These are phyloP conservation scores for Saimiri boliviensis DNA, from an alignment of 2,113 vertebrate species.

Conservation along the genomic window DNA sequence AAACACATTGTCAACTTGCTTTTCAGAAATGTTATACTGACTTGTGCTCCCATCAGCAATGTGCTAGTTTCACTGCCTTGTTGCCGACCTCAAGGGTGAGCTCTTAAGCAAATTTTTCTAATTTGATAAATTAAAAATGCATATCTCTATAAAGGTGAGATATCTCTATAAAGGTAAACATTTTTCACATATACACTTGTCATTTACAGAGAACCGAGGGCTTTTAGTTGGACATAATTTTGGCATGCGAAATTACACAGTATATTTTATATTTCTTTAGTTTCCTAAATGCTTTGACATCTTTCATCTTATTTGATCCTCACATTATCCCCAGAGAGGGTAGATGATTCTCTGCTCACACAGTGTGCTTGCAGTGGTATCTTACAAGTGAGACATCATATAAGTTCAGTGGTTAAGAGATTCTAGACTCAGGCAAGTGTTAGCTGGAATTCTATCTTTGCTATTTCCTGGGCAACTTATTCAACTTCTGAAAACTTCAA, in stretches of 20 bases:
- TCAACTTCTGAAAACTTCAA: slow-evolving; percentile 37
- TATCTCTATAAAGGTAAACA: neutral
- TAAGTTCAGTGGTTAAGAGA: neutral
- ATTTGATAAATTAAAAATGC: neutral
- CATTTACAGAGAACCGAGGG: neutral
- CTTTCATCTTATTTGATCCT: neutral
- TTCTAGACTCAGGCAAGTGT: neutral
- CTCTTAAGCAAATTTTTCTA: neutral
- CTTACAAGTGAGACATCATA: neutral
- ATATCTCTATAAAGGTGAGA: too few species aligned
- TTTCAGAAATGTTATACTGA: neutral
- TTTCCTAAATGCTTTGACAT: slow-evolving; percentile 18
- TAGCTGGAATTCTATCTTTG: neutral
- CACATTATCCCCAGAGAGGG: neutral
- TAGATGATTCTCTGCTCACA: neutral
- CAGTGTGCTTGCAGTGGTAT: neutral
- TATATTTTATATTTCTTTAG: neutral
- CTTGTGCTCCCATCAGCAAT: neutral
- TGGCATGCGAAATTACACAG: slow-evolving; percentile 5
- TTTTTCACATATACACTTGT: neutral
- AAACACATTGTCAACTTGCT: neutral
- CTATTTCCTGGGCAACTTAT: neutral
- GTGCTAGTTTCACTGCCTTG: neutral
- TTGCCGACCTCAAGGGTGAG: neutral
- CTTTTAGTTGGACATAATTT: slow-evolving; percentile 4